phyloP scores from a whole-genome alignment of 2,888 invertebrate genomes.

The Phania funesta region DNA sequence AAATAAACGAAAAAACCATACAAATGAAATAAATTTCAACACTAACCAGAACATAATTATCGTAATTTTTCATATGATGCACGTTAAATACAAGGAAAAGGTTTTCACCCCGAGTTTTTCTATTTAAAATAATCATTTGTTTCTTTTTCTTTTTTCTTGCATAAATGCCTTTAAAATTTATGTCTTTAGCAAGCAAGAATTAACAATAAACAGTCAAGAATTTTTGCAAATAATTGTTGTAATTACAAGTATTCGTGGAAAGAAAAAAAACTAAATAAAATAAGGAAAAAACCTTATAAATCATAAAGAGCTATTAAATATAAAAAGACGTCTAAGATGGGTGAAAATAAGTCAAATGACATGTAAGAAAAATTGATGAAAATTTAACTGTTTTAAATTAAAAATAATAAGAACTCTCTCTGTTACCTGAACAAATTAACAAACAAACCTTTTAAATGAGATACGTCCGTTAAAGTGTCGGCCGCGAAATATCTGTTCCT shows the following conservation, averaged over 20 bases:
- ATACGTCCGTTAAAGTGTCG: too few relatives aligned
- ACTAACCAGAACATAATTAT: slow-evolving; percentile 64
- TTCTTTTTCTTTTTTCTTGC: too few relatives aligned
- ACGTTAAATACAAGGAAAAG: slow-evolving; percentile 19
- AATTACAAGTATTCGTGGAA: slow-evolving; percentile 26
- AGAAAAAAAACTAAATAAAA: not conserved
- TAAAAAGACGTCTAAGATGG: not conserved
- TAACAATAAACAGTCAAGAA: not conserved
- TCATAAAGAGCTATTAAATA: not conserved
- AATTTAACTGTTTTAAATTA: too few relatives aligned
- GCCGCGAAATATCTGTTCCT: too few relatives aligned
- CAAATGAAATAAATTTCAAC: slow-evolving; percentile 61
- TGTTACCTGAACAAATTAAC: too few relatives aligned
- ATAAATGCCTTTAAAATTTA: slow-evolving; percentile 45
- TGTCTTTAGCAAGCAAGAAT: slow-evolving; percentile 6
- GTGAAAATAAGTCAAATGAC: too few relatives aligned
- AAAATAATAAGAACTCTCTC: too few relatives aligned
- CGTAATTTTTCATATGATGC: slow-evolving; percentile 51
- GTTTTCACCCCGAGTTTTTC: slow-evolving; percentile 1
- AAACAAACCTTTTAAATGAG: too few relatives aligned
- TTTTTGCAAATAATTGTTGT: slow-evolving; percentile 51
- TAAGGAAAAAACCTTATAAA: not conserved
- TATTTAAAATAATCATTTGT: slow-evolving; percentile 23
- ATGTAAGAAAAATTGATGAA: too few relatives aligned
- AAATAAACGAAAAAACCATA: not conserved